phyloP scores from a whole-genome alignment of 2,113 vertebrate genomes.

The Plotosus lineatus region DNA sequence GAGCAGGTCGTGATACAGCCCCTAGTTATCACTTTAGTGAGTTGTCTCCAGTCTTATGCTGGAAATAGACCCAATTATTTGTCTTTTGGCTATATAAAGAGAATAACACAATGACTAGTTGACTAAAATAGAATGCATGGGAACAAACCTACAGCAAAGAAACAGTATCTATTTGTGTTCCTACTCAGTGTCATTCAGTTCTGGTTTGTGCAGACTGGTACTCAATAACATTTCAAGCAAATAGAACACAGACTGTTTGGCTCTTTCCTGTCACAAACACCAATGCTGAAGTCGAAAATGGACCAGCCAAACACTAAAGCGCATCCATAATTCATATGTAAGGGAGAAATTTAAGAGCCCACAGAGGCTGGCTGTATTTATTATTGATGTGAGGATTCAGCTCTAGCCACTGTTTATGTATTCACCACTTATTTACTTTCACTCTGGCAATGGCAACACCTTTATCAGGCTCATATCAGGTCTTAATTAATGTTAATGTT shows the following conservation, averaged over 20 bases:
- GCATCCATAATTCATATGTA: conserved; percentile 92
- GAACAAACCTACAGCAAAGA: background rate
- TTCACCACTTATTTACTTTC: conserved; percentile 77
- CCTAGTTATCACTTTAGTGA: conserved; percentile 19
- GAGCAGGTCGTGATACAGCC: conserved; percentile 17
- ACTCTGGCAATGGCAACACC: conserved; percentile 58
- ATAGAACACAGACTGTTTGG: conserved; percentile 70
- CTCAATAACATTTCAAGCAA: conserved; percentile 39
- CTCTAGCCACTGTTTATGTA: conserved; percentile 67
- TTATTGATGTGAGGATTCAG: conserved; percentile 88
- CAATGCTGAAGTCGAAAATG: conserved; percentile 72
- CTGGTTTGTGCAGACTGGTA: conserved; percentile 9
- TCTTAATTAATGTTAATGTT: conserved; percentile 70
- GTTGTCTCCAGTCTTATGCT: background rate
- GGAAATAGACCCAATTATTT: conserved; percentile 11
- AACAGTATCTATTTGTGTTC: background rate
- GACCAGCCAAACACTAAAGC: conserved; percentile 79
- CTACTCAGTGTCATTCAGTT: background rate
- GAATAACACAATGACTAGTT: background rate
- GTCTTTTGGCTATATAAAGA: background rate
- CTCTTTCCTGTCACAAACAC: conserved; percentile 77
- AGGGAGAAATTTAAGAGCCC: conserved; percentile 82
- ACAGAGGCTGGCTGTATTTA: conserved; percentile 76
- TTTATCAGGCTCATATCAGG: conserved; percentile 69
- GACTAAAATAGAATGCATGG: background rate